These are phyloP conservation scores for Danio jaintianensis DNA, from an alignment of 2,797 vertebrate species.

Conservation along the genomic window DNA sequence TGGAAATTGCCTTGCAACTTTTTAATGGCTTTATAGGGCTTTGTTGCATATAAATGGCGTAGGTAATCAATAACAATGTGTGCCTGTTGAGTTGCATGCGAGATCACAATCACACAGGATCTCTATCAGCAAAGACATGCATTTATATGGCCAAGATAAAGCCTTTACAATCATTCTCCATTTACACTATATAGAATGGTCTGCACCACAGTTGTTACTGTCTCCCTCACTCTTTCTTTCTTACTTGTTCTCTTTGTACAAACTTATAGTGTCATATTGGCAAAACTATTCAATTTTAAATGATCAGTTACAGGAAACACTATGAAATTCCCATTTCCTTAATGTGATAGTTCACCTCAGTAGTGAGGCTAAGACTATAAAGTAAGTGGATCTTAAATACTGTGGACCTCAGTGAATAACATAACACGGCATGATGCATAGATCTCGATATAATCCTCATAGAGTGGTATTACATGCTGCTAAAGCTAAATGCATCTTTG, in stretches of 20 bases:
- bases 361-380: no score
- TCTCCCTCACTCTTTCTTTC: not conserved
- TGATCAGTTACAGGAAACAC: no score
- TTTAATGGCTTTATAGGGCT: conserved; percentile 75
- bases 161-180: conserved; percentile 34
- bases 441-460: no score
- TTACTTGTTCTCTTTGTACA: not conserved
- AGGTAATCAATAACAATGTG: conserved; percentile 70
- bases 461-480: no score
- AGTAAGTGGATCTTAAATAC: no score
- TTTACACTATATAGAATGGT: conserved; percentile 14
- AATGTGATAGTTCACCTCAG: no score
- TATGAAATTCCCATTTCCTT: no score
- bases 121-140: conserved; percentile 29
- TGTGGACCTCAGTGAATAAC: no score
- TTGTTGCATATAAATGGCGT: conserved; percentile 74
- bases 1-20: conserved; percentile 73
- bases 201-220: not conserved
- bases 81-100: conserved; percentile 45
- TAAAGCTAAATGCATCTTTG: no score
- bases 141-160: not conserved
- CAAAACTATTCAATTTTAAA: no score
- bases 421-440: no score
- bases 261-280: not conserved
- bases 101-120: conserved; percentile 21